Percentiles rank a stretch among this genome's conserved stretches.
These are phyloP conservation scores for Pangasianodon hypophthalmus DNA, from an alignment of 2,113 vertebrate genomes.

Conservation along the genomic window DNA sequence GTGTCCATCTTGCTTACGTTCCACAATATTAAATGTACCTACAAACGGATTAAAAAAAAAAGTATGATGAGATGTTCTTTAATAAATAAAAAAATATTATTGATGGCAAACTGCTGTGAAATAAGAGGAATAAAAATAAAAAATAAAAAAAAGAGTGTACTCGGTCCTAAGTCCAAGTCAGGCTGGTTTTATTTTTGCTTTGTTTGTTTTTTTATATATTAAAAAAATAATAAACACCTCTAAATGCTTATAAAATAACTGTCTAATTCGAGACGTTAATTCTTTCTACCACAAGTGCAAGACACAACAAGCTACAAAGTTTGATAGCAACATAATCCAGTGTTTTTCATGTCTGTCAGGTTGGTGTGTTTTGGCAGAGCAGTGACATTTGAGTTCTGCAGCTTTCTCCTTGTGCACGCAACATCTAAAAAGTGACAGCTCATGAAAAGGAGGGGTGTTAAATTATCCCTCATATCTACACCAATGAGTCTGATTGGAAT, in stretches of 20 bases:
- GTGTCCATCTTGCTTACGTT: no score
- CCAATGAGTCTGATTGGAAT: conserved; percentile 18
- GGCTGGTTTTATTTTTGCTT: conserved; percentile 13
- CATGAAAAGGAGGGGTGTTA: conserved; percentile 31
- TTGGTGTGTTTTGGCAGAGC: conserved; percentile 56
- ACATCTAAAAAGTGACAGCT: conserved; percentile 47
- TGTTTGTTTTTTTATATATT: not conserved
- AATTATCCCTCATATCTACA: conserved; percentile 15
- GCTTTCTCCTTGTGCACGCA: conserved; percentile 54
- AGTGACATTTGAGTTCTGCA: conserved; percentile 51
- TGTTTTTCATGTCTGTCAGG: conserved; percentile 50
- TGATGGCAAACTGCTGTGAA: no score
- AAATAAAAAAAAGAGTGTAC: no score
- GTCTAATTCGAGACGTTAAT: conserved; percentile 34
- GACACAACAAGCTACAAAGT: conserved; percentile 48
- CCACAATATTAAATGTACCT: not conserved
- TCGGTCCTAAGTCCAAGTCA: conserved; percentile 20
- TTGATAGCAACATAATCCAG: conserved; percentile 45
- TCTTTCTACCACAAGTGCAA: conserved; percentile 50
- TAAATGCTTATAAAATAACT: conserved; percentile 15
- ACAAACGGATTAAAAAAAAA: no score
- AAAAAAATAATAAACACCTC: conserved; percentile 18
- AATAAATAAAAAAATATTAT: no score
- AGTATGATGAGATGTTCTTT: no score
- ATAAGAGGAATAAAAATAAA: no score